A percentile compares a stretch with the other conserved stretches of the same genome.
Evolutionary conservation across 2,888 invertebrate species (phyloP).

Genomic region (Antheraea assamensis): DNA sequence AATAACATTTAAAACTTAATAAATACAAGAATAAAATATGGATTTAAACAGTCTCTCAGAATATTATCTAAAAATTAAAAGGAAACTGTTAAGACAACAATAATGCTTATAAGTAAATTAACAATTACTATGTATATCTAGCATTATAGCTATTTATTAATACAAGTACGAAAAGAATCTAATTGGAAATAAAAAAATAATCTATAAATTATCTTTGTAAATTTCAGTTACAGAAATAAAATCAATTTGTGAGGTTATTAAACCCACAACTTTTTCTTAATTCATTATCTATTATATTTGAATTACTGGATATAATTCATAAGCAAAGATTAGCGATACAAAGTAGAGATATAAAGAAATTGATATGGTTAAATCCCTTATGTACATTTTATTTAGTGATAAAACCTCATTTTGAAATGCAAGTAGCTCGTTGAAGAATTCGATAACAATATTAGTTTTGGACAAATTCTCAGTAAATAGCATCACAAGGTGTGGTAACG

Average conservation of each 20-base stretch:
- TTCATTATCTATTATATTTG: not conserved
- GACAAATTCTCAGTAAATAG: constrained; percentile 36
- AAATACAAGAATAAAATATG: too few species aligned
- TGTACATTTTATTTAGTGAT: constrained; percentile 17
- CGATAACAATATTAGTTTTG: constrained; percentile 27
- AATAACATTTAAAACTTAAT: too few species aligned
- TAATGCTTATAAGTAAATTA: too few species aligned
- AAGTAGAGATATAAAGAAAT: constrained; percentile 3
- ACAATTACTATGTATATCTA: not conserved
- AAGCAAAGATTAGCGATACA: not conserved
- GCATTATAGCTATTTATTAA: not conserved
- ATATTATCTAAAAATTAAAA: too few species aligned
- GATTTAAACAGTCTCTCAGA: too few species aligned
- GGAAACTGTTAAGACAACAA: too few species aligned
- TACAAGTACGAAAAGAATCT: not conserved
- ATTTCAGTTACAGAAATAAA: not conserved
- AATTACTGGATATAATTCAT: constrained; percentile 5
- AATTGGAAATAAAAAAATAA: not conserved
- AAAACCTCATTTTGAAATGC: constrained; percentile 10
- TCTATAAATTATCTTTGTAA: not conserved
- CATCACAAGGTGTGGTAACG: constrained; percentile 44
- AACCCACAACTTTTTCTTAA: not conserved
- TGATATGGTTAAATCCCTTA: constrained; percentile 6
- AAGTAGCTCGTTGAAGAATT: constrained; percentile 9
- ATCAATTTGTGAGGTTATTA: not conserved